Evolutionary conservation across 2,113 vertebrate genomes (phyloP).

Genomic region (Gila orcuttii): DNA sequence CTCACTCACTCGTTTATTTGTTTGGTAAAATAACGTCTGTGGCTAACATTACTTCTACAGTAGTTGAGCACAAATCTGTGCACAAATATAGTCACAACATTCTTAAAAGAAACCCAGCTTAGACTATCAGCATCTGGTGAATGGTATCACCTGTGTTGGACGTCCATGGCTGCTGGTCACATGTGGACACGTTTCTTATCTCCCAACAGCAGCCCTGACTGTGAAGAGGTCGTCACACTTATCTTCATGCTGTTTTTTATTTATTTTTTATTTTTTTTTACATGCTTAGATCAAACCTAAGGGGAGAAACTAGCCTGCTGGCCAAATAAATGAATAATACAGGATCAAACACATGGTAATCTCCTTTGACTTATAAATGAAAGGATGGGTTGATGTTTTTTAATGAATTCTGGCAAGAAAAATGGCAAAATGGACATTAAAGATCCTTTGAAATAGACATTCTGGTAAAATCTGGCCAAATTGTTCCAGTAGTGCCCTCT

Average conservation of each 20-base stretch:
- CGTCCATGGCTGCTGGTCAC: neutral
- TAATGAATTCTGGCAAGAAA: neutral
- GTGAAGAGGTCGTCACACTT: conserved; percentile 20
- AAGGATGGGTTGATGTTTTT: conserved; percentile 2
- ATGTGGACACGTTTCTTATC: conserved; percentile 33
- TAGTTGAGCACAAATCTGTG: neutral
- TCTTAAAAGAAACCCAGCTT: conserved; percentile 9
- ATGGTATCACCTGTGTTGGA: conserved; percentile 7
- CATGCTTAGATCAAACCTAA: conserved; percentile 31
- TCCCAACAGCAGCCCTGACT: conserved; percentile 22
- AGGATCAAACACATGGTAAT: conserved; percentile 15
- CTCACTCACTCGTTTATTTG: no score
- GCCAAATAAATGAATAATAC: neutral
- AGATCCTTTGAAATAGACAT: neutral
- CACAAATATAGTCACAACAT: neutral
- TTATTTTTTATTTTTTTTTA: no score
- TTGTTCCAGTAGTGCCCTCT: conserved; percentile 51
- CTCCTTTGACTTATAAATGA: conserved; percentile 26
- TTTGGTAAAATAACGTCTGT: no score
- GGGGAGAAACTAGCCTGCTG: conserved; percentile 15
- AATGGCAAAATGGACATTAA: conserved; percentile 4
- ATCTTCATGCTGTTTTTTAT: conserved; percentile 36
- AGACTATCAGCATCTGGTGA: conserved; percentile 13
- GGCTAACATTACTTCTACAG: no score
- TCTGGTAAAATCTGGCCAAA: neutral